Conservation (phyloP, 2,797 vertebrate genomes). For the Gouania willdenowi region DNA sequence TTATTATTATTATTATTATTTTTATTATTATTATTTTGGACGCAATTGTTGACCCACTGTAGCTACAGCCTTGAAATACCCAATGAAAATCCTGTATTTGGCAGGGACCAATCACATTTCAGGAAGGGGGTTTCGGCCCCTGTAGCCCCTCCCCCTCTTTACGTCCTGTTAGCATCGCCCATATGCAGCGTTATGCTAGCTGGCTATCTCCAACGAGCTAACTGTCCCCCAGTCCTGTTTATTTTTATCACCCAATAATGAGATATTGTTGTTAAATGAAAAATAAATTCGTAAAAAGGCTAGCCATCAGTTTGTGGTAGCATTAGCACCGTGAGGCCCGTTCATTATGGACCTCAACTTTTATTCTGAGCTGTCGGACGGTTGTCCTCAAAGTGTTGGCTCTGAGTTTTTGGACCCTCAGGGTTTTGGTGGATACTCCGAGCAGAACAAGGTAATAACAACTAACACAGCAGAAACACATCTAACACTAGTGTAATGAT, state of each 20-base stretch:
- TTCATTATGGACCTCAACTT: constrained; percentile 73
- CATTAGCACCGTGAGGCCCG: no score
- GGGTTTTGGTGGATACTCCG: constrained; percentile 58
- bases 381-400: constrained; percentile 64
- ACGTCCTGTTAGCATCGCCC: not conserved
- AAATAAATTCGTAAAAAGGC: no score
- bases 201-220: constrained; percentile 27
- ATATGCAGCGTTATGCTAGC: constrained; percentile 14
- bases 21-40: no score
- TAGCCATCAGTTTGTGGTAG: no score
- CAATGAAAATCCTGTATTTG: no score
- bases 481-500: no score
- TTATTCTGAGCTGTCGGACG: constrained; percentile 70
- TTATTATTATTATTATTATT: no score
- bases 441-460: constrained; percentile 60
- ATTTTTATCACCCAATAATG: no score
- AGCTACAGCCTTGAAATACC: no score
- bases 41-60: no score
- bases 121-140: not conserved
- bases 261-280: constrained; percentile 2
- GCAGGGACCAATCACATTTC: no score
- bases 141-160: not conserved
- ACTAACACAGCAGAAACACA: no score
- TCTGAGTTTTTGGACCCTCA: constrained; percentile 68
- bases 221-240: constrained; percentile 15